Evolutionary conservation across 2,888 invertebrate species (phyloP), one percentile per base, ranked within the genome.

Genomic region (Meteorus cinctellus): DNA sequence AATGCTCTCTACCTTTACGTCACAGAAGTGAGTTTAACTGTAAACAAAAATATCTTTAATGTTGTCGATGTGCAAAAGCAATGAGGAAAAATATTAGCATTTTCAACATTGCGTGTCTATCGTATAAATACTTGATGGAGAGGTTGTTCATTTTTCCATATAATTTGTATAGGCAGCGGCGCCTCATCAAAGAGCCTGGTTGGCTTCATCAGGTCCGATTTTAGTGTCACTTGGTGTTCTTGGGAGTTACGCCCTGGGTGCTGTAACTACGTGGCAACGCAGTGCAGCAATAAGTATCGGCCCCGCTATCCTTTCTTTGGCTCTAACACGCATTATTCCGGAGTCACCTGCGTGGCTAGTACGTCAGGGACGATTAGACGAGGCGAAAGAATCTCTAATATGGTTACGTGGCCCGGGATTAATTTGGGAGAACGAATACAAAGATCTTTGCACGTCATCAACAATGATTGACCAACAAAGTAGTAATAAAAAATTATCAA

Each of bases 181-280:
- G 0, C 93, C 94, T 1, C 91, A 92, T 81, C 93, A 93, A 81
- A 90, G 95, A 72, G 94, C 94, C 1, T 92, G 94, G 72, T 90
- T 95, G 10, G 94, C 94, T 79, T 93, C 94, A 0, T 85, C 94
- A 29, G 94, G 94, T 0, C 94, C 95, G 0, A 92, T 94, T 0
- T 90, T 94, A 78, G 94, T 94, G 29, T 94, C 94, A 0, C 91
- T 94, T 2, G 95, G 95, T 0, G 94, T 95, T 76, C 92, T 95
- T 76, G 89, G 94, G 70, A 93, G 94, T 2, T 95, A 95, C 89
- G 92, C 92, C 0, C 84, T 94, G 12, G 95, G 95, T 29, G 93
- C 94, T 14, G 91, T 93, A 83, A 89, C 94, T 10, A 91, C 92
- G 75, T 95, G 94, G 94, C 91, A 93, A 77, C 91, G 91, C 74